A percentile compares a stretch with the other conserved stretches of the same genome.
These are phyloP conservation scores for Istiophorus platypterus DNA, from an alignment of 2,113 vertebrate genomes.

Conservation along the genomic window DNA sequence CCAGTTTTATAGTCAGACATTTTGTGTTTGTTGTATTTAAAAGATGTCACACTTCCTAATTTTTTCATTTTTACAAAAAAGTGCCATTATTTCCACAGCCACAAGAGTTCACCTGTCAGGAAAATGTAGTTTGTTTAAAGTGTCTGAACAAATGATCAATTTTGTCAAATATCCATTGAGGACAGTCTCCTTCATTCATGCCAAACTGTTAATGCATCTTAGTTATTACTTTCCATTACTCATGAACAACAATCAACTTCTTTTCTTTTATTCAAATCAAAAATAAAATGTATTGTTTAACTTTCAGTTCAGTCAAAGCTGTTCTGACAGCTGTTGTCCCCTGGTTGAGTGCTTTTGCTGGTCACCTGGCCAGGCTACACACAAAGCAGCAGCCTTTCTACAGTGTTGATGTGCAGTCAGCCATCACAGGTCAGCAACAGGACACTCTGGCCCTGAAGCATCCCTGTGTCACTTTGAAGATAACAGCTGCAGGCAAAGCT, in stretches of 20 bases:
- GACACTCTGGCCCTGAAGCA: conserved; percentile 55
- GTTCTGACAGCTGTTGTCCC: neutral
- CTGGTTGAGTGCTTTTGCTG: conserved; percentile 23
- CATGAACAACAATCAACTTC: neutral
- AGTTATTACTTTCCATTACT: neutral
- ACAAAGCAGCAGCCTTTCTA: conserved; percentile 41
- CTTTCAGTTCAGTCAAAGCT: neutral
- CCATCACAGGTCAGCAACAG: conserved; percentile 59
- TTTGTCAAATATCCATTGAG: too few relatives aligned
- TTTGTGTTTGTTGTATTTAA: too few relatives aligned
- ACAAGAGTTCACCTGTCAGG: too few relatives aligned
- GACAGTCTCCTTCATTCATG: too few relatives aligned
- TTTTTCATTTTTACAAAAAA: too few relatives aligned
- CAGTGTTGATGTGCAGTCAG: conserved; percentile 24
- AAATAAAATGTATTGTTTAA: neutral
- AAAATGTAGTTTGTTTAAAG: too few relatives aligned
- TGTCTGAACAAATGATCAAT: too few relatives aligned
- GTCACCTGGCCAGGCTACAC: conserved; percentile 57
- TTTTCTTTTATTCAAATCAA: neutral
- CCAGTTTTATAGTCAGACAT: too few relatives aligned
- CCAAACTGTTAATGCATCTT: neutral
- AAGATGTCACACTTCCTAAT: neutral
- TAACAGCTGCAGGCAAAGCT: conserved; percentile 70
- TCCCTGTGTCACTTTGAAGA: conserved; percentile 78
- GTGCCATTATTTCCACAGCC: too few relatives aligned